Conservation (phyloP, 2,113 vertebrate genomes). For the Albula glossodonta region DNA sequence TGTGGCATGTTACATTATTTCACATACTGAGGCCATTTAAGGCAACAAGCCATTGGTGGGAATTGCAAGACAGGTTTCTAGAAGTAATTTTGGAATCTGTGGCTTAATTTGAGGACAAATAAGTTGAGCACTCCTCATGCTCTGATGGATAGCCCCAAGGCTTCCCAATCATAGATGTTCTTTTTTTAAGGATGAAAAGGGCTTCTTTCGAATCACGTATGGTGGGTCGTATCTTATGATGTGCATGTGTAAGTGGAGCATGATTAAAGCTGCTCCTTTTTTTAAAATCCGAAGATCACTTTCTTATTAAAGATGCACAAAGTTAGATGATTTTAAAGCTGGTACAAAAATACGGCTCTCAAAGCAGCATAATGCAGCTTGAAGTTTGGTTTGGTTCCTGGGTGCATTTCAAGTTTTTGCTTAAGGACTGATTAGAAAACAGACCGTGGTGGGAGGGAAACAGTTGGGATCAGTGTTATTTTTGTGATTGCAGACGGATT, state of each 20-base stretch:
- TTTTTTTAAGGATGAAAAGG: too few species aligned
- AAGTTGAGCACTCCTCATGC: too few species aligned
- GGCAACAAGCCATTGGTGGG: slow-evolving; percentile 10
- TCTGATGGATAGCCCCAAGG: too few species aligned
- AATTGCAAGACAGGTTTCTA: not conserved
- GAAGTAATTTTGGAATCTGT: slow-evolving; percentile 29
- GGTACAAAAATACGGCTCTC: not conserved
- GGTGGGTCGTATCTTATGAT: too few species aligned
- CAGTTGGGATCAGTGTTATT: not conserved
- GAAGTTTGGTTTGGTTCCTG: not conserved
- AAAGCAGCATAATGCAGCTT: not conserved
- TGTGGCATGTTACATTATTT: not conserved
- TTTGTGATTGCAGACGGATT: not conserved
- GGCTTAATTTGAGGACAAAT: slow-evolving; percentile 17
- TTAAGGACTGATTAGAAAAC: not conserved
- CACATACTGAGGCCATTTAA: not conserved
- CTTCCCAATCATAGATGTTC: too few species aligned
- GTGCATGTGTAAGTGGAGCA: too few species aligned
- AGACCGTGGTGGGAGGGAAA: not conserved
- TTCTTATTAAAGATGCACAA: not conserved
- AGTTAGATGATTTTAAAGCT: not conserved
- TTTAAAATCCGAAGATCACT: not conserved
- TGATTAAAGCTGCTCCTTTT: too few species aligned
- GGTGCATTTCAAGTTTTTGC: too few species aligned
- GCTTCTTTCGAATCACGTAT: too few species aligned